phyloP scores from a whole-genome alignment of 2,113 vertebrate species.

The Stigmatopora nigra region DNA sequence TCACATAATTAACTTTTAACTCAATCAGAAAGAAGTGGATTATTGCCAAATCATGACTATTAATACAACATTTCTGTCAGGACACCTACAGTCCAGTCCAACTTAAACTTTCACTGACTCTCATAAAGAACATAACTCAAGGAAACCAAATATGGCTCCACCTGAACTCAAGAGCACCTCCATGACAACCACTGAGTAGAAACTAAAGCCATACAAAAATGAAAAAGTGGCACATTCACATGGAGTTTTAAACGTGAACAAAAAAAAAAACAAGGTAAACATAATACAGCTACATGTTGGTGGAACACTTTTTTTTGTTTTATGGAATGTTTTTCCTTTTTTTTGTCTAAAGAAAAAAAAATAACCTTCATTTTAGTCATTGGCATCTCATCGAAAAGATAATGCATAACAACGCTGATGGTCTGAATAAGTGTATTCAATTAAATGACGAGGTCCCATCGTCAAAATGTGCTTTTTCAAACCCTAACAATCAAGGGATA shows the following conservation, averaged over 20 bases:
- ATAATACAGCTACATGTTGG: constrained; percentile 59
- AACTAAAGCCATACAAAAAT: constrained; percentile 45
- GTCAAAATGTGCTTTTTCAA: constrained; percentile 54
- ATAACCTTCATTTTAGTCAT: constrained; percentile 10
- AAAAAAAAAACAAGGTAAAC: constrained; percentile 57
- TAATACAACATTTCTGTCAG: constrained; percentile 34
- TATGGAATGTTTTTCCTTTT: constrained; percentile 68
- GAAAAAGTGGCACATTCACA: constrained; percentile 64
- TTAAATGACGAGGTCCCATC: constrained; percentile 23
- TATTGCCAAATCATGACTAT: constrained; percentile 48
- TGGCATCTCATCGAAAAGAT: constrained; percentile 5
- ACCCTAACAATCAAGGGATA: constrained; percentile 10
- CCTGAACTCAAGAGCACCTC: constrained; percentile 67
- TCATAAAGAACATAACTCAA: constrained; percentile 31
- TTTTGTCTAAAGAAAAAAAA: constrained; percentile 6
- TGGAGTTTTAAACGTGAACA: constrained; percentile 64
- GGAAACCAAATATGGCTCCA: constrained; percentile 56
- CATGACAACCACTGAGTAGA: constrained; percentile 50
- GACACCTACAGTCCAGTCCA: constrained; percentile 53
- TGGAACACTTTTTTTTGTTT: constrained; percentile 61
- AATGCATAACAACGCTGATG: constrained; percentile 3
- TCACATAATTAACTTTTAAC: constrained; percentile 48
- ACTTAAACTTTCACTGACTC: constrained; percentile 25
- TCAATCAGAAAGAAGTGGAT: constrained; percentile 29
- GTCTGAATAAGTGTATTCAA: constrained; percentile 24